These are phyloP conservation scores for Aradophagus sp. DNA, from an alignment of 1,140 invertebrate genomes.

Conservation along the genomic window DNA sequence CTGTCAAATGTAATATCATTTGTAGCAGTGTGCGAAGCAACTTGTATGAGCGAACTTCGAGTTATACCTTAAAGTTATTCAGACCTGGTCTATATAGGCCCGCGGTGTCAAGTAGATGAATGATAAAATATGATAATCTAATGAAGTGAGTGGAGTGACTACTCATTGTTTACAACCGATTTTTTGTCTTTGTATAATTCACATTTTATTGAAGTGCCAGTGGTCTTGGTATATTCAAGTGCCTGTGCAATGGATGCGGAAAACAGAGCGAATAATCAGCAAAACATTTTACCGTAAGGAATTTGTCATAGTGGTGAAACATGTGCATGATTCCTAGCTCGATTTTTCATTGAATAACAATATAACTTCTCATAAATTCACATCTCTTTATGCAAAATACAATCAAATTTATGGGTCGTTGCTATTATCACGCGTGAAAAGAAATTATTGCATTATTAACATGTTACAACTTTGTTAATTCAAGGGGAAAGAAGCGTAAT, in stretches of 20 bases:
- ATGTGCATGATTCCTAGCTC: conserved; percentile 3
- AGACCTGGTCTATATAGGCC: conserved; percentile 26
- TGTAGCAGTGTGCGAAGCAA: conserved; percentile 30
- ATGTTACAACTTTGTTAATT: conserved; percentile 16
- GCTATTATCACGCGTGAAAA: background rate
- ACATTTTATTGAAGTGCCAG: no score
- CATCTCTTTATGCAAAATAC: background rate
- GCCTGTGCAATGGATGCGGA: conserved; percentile 28
- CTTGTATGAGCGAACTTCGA: conserved; percentile 33
- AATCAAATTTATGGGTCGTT: conserved; percentile 15
- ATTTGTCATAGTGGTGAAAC: background rate
- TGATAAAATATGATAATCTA: conserved; percentile 32
- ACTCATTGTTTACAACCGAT: no score
- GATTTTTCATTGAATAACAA: conserved; percentile 3
- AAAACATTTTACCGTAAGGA: conserved; percentile 28
- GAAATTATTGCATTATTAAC: conserved; percentile 9
- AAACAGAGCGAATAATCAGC: conserved; percentile 5
- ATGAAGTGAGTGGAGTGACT: conserved; percentile 31
- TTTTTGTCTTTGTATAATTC: no score
- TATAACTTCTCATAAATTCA: conserved; percentile 16
- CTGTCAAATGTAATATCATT: conserved; percentile 42
- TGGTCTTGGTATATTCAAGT: no score
- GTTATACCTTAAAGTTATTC: conserved; percentile 39
- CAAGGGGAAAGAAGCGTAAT: conserved; percentile 33
- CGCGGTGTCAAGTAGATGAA: conserved; percentile 13